phyloP scores from a whole-genome alignment of 2,113 vertebrate species.

The Pomatorhinus ruficollis region DNA sequence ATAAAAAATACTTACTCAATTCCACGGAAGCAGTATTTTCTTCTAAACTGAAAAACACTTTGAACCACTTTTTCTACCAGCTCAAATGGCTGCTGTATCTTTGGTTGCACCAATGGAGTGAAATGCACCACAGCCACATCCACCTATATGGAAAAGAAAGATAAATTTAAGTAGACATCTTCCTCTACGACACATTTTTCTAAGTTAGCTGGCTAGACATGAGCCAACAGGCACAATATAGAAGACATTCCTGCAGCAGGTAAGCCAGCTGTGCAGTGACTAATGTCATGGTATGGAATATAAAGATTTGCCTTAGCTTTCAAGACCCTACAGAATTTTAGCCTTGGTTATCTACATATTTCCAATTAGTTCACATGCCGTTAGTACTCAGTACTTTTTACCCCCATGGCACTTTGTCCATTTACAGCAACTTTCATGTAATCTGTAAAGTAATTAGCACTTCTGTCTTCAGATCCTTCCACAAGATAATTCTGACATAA shows the following conservation, averaged over 20 bases:
- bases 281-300: not conserved
- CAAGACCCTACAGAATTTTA: not conserved
- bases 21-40: constrained; percentile 90
- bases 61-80: constrained; percentile 92
- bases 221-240: not conserved
- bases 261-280: not conserved
- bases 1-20: constrained; percentile 80
- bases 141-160: constrained; percentile 75
- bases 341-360: constrained; percentile 23
- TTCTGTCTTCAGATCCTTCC: constrained; percentile 27
- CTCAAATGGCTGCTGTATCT: constrained; percentile 90
- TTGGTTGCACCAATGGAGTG: constrained; percentile 84
- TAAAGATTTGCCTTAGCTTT: not conserved
- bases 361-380: constrained; percentile 23
- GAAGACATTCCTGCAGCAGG: not conserved
- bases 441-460: constrained; percentile 54
- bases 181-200: not conserved
- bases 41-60: constrained; percentile 89
- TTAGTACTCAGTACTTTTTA: not conserved
- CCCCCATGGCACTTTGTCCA: not conserved
- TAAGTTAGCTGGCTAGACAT: not conserved
- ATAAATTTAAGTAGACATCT: not conserved
- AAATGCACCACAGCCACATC: constrained; percentile 93
- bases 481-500: constrained; percentile 32
- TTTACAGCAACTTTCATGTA: not conserved